These are phyloP conservation scores for Harmothoe impar DNA, from an alignment of 2,888 invertebrate genomes.

Conservation along the genomic window DNA sequence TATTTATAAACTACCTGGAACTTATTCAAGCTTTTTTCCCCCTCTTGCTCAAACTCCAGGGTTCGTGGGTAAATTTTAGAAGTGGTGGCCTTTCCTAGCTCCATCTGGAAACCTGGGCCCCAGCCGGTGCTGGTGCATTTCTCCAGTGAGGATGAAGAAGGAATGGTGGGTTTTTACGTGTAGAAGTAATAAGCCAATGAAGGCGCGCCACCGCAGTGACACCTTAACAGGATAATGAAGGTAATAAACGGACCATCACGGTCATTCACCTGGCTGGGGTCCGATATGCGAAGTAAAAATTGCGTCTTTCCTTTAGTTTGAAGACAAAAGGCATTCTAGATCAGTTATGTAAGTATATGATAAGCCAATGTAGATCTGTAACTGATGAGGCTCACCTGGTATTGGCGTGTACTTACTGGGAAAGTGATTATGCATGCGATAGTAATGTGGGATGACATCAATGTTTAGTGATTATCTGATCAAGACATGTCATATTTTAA, in stretches of 20 bases:
- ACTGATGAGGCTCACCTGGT: too few species aligned
- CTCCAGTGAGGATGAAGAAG: not conserved
- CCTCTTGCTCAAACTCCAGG: conserved; percentile 10
- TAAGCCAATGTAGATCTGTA: too few species aligned
- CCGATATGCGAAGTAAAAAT: not conserved
- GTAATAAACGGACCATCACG: conserved; percentile 3
- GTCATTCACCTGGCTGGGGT: not conserved
- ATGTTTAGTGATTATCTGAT: too few species aligned
- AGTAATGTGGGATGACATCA: too few species aligned
- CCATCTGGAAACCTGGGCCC: not conserved
- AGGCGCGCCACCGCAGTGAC: not conserved
- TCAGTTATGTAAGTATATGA: too few species aligned
- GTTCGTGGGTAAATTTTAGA: conserved; percentile 34
- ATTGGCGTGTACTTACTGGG: too few species aligned
- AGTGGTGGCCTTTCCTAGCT: conserved; percentile 31
- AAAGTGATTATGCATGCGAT: too few species aligned
- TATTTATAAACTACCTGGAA: not conserved
- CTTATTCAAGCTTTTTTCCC: conserved; percentile 1
- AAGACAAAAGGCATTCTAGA: not conserved
- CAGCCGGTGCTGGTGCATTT: not conserved
- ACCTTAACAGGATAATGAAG: conserved; percentile 39
- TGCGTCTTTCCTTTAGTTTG: not conserved
- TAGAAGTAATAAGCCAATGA: conserved; percentile 17
- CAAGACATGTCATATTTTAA: too few species aligned
- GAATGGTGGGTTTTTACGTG: not conserved